These are phyloP conservation scores for Taurulus bubalis DNA, from an alignment of 2,113 vertebrate species.

Conservation along the genomic window DNA sequence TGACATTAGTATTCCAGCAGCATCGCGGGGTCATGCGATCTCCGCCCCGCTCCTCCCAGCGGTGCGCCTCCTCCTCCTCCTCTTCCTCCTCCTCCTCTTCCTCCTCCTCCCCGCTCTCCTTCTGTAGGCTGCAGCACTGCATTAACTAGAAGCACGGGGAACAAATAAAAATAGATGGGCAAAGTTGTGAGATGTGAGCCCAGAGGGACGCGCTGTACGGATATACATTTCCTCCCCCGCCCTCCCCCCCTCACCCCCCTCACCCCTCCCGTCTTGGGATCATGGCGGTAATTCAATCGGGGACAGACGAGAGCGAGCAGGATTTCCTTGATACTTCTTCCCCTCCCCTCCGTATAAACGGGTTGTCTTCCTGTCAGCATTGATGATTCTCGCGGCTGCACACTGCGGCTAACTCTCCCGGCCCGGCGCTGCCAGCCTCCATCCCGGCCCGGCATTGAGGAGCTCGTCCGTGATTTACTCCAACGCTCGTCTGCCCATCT, in stretches of 20 bases:
- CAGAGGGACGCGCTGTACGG: conserved; percentile 65
- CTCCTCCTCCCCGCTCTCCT: conserved; percentile 42
- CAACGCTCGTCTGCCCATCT: conserved; percentile 69
- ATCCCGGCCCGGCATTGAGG: conserved; percentile 56
- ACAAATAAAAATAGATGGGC: conserved; percentile 80
- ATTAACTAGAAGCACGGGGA: conserved; percentile 73
- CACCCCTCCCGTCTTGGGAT: conserved; percentile 64
- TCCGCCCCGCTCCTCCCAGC: conserved; percentile 62
- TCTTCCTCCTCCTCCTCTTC: not conserved
- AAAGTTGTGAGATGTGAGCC: conserved; percentile 78
- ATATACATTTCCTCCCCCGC: conserved; percentile 71
- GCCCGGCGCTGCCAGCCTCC: conserved; percentile 58
- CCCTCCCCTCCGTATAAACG: conserved; percentile 68
- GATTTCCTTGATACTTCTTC: conserved; percentile 68
- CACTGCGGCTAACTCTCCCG: conserved; percentile 67
- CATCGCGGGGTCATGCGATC: conserved; percentile 68
- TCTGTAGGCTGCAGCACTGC: conserved; percentile 68
- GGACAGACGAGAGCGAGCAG: conserved; percentile 76
- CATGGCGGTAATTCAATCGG: conserved; percentile 78
- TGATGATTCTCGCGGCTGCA: conserved; percentile 70
- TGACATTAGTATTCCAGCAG: conserved; percentile 72
- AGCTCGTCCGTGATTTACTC: conserved; percentile 71
- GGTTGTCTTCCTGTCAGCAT: conserved; percentile 79
- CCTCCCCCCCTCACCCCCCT: not conserved
- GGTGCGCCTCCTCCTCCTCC: conserved; percentile 34